Base-by-base conservation (phyloP, 2,888 invertebrate genomes). In the Neoaliturus tenellus region DNA sequence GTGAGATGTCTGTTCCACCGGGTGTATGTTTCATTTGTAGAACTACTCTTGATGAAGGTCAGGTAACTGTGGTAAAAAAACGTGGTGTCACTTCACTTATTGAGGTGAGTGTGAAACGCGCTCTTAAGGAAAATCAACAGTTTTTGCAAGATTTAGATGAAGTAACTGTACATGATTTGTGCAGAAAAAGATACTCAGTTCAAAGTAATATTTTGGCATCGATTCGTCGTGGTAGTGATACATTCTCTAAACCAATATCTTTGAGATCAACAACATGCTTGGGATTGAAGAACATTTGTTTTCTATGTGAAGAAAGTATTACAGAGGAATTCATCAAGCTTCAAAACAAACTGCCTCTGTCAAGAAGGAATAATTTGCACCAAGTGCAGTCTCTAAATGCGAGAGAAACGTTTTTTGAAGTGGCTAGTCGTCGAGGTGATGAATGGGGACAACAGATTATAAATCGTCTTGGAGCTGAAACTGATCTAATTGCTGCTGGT, bases 201-300 rank as follows among this genome's bases (percentile, higher is more conserved):
- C 48, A 80, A 78, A 81, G 82, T 58, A 83, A 83, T 83, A 58
- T 82, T 83, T 51, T 25, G 23, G 82, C 75, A 44, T 33, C 82
- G 17, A 44, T 78, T 78, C 75, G 75, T 44, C 82, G 75, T 80
- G 75, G 71, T 41, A 75, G 48, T 23, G 33, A 82, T 78, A 35
- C 80, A 6, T 1, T 73, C 69, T 75, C 82, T 78, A 4, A 73
- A 80, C 10, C 82, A 31, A 78, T 48, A 23, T 78, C 75, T 25
- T 82, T 75, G 10, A 23, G 73, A 31, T 67, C 23, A 28, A 33
- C 31, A 33, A 14, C 0, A 20, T 10, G 1, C 33, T 35, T 33
- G 69, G 28, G 28, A 67, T 67, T 33, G 67, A 33, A 33, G 67
- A 33, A 67, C 33, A 67, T 67, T 23, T 67, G 69, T 67, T 75